Evolutionary conservation across 2,888 invertebrate species (phyloP), one percentile per base, ranked within the genome.

Genomic region (Drosophila emarginata): DNA sequence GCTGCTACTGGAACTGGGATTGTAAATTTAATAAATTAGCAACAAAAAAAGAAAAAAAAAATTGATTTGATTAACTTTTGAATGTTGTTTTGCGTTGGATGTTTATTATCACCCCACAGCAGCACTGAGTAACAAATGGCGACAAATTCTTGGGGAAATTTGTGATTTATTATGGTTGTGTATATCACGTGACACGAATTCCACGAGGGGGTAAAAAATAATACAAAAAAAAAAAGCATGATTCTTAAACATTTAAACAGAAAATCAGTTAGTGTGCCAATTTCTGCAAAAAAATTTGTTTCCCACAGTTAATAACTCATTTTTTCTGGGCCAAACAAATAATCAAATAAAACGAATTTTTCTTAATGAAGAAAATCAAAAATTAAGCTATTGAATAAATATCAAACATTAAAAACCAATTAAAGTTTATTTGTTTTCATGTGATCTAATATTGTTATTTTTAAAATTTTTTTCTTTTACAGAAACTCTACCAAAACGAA

Each of bases 11-110:
- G 32, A 32, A 32, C 74, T 61, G 60, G 61, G 79, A 71, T 84
- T 87, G 88, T 83, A 83, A 83, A 87, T 87, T 83, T 78, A 85
- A 82, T 72, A 87, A 83, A 87, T 83, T 85, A 83, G 86, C 82
- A 45, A 45, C 45, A 21, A 21, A 45, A 45, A 45, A 7, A 45
- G 14, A 40, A 40, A 18, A 50, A 72, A 87, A 79, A 80, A 83
- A 87, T 82, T 78, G 88, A 83, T 83, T 83, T 87, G 88, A 83
- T 83, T 83, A 87, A 87, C 80, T 85, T 78, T 79, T 68, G 74
- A 80, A 71, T 61, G 66, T 32, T 67, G 65, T 53, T 11, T 61
- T 39, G 40, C 40, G 36, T 58, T 11, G 28, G 54, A 70, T 65
- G 54, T 72, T 67, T 80, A 84, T 87, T 84, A 84, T 87, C 87